Percentiles rank a stretch among this genome's conserved stretches.
Evolutionary conservation across 1,140 invertebrate species (phyloP).

Genomic region (Anoplophora glabripennis): DNA sequence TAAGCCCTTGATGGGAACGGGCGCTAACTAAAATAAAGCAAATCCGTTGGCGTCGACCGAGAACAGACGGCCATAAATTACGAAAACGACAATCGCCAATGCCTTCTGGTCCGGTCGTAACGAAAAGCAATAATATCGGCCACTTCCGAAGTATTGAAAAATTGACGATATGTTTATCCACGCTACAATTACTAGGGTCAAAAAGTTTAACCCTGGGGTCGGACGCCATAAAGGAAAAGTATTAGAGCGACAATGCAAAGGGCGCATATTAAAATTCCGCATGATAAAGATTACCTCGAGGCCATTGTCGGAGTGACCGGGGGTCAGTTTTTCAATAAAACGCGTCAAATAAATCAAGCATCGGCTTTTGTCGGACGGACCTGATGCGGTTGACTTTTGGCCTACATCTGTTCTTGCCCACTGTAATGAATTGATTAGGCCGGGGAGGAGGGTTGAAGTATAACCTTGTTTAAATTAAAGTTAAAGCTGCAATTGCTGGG

Average conservation of each 20-base stretch:
- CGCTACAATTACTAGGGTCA: constrained; percentile 46
- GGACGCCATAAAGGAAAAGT: constrained; percentile 34
- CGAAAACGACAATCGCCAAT: constrained; percentile 13
- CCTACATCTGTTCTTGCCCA: constrained; percentile 49
- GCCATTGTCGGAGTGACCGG: constrained; percentile 40
- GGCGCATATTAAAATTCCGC: constrained; percentile 43
- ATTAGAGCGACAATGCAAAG: constrained; percentile 34
- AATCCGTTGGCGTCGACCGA: not conserved
- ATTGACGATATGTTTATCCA: constrained; percentile 46
- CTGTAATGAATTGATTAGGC: constrained; percentile 28
- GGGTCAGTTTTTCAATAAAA: constrained; percentile 47
- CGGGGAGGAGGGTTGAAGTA: not conserved
- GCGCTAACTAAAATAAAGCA: constrained; percentile 3
- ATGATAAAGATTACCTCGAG: constrained; percentile 38
- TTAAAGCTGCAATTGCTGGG: too few species aligned
- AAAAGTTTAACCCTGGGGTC: constrained; percentile 47
- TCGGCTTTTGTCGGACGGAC: constrained; percentile 36
- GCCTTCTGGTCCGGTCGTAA: constrained; percentile 13
- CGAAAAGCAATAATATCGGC: constrained; percentile 2
- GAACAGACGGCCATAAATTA: constrained; percentile 25
- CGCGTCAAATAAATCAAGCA: constrained; percentile 48
- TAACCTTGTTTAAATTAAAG: too few species aligned
- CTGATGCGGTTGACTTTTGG: constrained; percentile 46
- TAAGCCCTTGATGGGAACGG: not conserved
- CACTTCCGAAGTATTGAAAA: constrained; percentile 43